These are phyloP conservation scores for Machaerirhynchus nigripectus DNA, from an alignment of 2,113 vertebrate genomes.

Conservation along the genomic window DNA sequence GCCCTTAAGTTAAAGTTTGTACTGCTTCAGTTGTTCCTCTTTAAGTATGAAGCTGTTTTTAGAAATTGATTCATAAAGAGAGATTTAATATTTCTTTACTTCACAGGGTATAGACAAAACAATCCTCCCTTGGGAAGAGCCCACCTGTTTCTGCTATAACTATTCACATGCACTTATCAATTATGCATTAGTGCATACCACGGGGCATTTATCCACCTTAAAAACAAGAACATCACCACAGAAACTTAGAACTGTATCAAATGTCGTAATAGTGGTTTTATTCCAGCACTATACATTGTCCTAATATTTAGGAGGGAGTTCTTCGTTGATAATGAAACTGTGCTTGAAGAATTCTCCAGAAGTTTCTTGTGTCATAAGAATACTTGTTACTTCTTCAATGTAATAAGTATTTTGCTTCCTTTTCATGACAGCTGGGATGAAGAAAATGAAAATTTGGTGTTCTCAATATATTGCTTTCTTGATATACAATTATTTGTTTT, in stretches of 20 bases:
- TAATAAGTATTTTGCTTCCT: neutral
- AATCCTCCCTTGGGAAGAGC: neutral
- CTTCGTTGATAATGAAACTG: neutral
- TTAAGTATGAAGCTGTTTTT: neutral
- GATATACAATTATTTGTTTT: neutral
- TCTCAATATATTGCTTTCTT: neutral
- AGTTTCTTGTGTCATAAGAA: neutral
- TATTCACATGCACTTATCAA: neutral
- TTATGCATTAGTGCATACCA: neutral
- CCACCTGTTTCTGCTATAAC: neutral
- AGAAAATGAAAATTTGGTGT: neutral
- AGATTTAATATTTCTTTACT: neutral
- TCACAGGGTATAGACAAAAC: neutral
- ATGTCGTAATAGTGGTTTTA: neutral
- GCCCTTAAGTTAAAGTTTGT: slow-evolving; percentile 12
- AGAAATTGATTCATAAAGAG: neutral
- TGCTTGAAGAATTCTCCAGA: neutral
- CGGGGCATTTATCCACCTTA: neutral
- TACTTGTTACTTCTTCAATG: neutral
- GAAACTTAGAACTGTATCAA: neutral
- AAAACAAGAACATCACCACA: neutral
- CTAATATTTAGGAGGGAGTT: neutral
- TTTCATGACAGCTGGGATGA: neutral
- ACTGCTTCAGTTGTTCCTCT: neutral
- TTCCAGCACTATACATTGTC: neutral